These are phyloP conservation scores for Drosophila carrolli DNA, from an alignment of 1,140 invertebrate species.

Conservation along the genomic window DNA sequence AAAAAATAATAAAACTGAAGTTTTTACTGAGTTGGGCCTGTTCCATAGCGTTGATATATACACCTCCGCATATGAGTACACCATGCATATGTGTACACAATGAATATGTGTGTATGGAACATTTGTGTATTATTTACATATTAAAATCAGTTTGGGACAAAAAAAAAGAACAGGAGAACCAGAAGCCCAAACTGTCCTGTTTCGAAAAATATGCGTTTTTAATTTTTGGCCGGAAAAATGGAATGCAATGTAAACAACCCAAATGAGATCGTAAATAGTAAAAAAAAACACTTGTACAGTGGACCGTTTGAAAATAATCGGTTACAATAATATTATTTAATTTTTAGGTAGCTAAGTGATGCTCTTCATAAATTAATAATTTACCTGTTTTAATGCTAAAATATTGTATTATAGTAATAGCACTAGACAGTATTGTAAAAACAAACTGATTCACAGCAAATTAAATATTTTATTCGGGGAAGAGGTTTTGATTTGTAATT, in stretches of 20 bases:
- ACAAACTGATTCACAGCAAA: too few relatives aligned
- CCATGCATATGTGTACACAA: conserved; percentile 9
- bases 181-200: conserved; percentile 58
- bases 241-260: conserved; percentile 54
- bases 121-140: conserved; percentile 49
- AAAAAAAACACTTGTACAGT: conserved; percentile 1
- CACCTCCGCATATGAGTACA: conserved; percentile 15
- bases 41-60: conserved; percentile 55
- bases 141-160: conserved; percentile 56
- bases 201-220: conserved; percentile 64
- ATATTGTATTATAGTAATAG: too few relatives aligned
- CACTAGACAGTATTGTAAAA: too few relatives aligned
- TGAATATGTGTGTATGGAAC: conserved; percentile 5
- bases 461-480: too few relatives aligned
- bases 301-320: not conserved
- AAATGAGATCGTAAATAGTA: conserved; percentile 55
- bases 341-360: too few relatives aligned
- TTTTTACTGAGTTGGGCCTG: conserved; percentile 23
- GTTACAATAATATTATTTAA: not conserved
- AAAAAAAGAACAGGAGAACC: conserved; percentile 9
- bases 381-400: too few relatives aligned
- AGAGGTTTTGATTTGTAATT: too few relatives aligned
- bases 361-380: too few relatives aligned
- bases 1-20: conserved; percentile 70
- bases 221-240: conserved; percentile 5